phyloP scores from a whole-genome alignment of 2,113 vertebrate genomes.

The Plectropomus leopardus region DNA sequence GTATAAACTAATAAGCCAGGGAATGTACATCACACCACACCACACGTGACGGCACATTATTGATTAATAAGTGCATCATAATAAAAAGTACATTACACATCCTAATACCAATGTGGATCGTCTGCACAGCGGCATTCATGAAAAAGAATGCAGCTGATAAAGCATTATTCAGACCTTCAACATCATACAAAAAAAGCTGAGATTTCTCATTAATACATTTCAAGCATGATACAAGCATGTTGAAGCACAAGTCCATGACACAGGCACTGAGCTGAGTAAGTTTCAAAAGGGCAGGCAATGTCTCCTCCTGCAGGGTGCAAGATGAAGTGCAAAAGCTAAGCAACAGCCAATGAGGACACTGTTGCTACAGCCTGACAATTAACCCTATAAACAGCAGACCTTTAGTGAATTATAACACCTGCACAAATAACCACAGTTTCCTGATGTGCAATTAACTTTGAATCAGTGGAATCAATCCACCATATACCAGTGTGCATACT shows the following conservation, averaged over 20 bases:
- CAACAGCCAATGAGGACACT: conserved; percentile 73
- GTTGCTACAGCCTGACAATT: conserved; percentile 74
- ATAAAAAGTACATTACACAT: not conserved
- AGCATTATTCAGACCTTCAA: not conserved
- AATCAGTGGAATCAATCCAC: not conserved
- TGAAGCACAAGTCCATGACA: not conserved
- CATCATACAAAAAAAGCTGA: not conserved
- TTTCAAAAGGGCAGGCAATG: conserved; percentile 55
- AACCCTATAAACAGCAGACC: conserved; percentile 57
- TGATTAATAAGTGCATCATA: not conserved
- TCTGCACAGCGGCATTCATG: not conserved
- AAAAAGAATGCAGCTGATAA: not conserved
- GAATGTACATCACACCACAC: not conserved
- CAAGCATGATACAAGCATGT: not conserved
- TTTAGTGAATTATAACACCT: not conserved
- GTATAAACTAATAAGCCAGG: conserved; percentile 16
- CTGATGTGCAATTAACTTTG: not conserved
- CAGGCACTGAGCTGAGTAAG: not conserved
- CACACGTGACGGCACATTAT: not conserved
- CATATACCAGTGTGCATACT: not conserved
- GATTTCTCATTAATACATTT: not conserved
- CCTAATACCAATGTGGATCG: not conserved
- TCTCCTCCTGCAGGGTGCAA: conserved; percentile 75
- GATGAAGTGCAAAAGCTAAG: conserved; percentile 25
- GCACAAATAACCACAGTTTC: not conserved